Evolutionary conservation across 2,113 vertebrate species (phyloP), one percentile per base, ranked within the genome.

Genomic region (Nibea coibor): DNA sequence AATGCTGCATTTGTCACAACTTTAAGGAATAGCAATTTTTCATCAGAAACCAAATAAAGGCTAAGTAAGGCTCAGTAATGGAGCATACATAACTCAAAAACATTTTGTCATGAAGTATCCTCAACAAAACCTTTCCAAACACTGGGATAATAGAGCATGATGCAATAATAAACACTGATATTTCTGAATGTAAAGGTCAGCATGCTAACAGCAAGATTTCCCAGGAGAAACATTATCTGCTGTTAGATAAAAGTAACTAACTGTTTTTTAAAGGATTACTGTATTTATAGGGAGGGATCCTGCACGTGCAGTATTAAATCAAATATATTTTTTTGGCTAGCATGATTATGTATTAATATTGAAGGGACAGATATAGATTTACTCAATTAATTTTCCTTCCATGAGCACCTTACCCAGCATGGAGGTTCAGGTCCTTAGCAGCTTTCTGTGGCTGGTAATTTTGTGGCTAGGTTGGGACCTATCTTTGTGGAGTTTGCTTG

Each of bases 121-220:
- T 54, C 67, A 14, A 20, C 15, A 39, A 22, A 83, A 78, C 58
- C 70, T 51, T 31, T 61, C 12, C 19, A 56, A 74, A 48, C 31
- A 62, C 3, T 22, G 50, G 3, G 4, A 78, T 62, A 73, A 78
- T 42, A 42, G 31, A 71, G 35, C 22, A 80, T 35, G 66, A 80
- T 65, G 50, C 50, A 26, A 51, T 28, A 63, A 72, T 58, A 45
- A 61, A 63, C 47, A 22, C 35, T 73, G 56, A 45, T 59, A 71
- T 48, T 64, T 72, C 28, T 54, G 17, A 65, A 66, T 39, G 10
- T 51, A 66, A 72, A 66, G 45, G 66, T 61, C 72, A 67, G 51
- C n/a, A 19, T 26, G 45, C 31, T 26, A 56, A 75, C 53, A 53
- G 35, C 35, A 39, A 66, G 17, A 59, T 5, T 42, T 65, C 67